These are phyloP conservation scores for Pipa parva DNA, from an alignment of 2,113 vertebrate species.

Conservation along the genomic window DNA sequence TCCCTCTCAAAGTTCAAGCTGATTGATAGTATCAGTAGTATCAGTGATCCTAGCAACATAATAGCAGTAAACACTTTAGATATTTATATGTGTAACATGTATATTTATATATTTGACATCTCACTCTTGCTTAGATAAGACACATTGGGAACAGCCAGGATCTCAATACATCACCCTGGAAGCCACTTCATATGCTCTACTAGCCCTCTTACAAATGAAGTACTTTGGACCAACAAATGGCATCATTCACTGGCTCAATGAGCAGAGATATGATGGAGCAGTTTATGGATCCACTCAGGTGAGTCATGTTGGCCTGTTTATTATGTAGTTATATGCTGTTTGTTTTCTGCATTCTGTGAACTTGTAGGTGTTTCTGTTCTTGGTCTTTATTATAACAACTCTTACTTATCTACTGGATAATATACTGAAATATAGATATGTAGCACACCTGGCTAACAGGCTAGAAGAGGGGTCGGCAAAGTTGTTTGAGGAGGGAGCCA, in stretches of 20 bases:
- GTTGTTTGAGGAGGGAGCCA: no score
- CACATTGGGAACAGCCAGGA: constrained; percentile 58
- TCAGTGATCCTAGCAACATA: no score
- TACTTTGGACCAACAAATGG: constrained; percentile 48
- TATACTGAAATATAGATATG: no score
- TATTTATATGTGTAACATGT: no score
- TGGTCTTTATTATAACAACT: not conserved
- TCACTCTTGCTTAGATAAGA: no score
- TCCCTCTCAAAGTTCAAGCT: no score
- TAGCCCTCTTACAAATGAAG: constrained; percentile 58
- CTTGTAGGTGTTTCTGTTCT: not conserved
- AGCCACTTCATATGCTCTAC: no score
- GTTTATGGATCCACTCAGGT: constrained; percentile 83
- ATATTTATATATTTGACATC: no score
- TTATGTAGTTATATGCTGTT: not conserved
- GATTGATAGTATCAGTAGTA: no score
- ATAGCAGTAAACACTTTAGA: no score
- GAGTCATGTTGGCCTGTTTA: not conserved
- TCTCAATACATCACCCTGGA: constrained; percentile 67
- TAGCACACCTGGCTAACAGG: no score
- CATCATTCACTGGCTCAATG: constrained; percentile 69
- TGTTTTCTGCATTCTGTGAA: not conserved
- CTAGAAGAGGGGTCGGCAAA: no score
- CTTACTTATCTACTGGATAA: not conserved
- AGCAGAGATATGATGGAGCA: constrained; percentile 65